A percentile compares a stretch with the other conserved stretches of the same genome.
Conservation (phyloP, 2,888 invertebrate species). For the Aleiodes testaceus region DNA sequence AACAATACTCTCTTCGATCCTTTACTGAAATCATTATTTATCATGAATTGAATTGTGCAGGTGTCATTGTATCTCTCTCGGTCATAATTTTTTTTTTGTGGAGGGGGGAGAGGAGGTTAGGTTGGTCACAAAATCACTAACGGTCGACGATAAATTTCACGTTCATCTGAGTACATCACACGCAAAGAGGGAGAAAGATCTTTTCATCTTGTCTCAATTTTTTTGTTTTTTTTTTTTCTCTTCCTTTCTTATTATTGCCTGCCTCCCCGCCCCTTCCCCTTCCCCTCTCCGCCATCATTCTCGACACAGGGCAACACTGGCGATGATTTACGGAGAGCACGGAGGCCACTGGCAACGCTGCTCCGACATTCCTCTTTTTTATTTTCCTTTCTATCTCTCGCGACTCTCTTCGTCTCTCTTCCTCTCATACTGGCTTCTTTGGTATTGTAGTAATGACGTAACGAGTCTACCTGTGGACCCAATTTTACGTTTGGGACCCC, state of each 20-base stretch:
- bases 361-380: constrained; percentile 64
- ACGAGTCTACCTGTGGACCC: constrained; percentile 69
- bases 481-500: constrained; percentile 59
- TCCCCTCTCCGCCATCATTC: constrained; percentile 41
- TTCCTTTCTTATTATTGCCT: constrained; percentile 35
- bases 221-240: constrained; percentile 52
- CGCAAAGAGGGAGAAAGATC: constrained; percentile 19
- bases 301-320: constrained; percentile 59
- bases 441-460: constrained; percentile 68
- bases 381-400: too few relatives aligned
- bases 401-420: too few relatives aligned
- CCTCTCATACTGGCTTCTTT: constrained; percentile 49
- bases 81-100: constrained; percentile 20
- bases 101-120: neutral
- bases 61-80: constrained; percentile 46
- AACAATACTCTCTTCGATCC: neutral
- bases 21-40: neutral
- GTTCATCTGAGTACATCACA: constrained; percentile 42
- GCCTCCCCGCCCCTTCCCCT: constrained; percentile 38
- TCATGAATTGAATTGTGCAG: constrained; percentile 11
- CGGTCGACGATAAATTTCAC: constrained; percentile 50
- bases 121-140: constrained; percentile 39
- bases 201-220: constrained; percentile 49
- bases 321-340: constrained; percentile 53
- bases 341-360: constrained; percentile 55